A percentile compares a stretch with the other conserved stretches of the same genome.
Conservation (phyloP, 2,113 vertebrate genomes). For the Salvelinus fontinalis region DNA sequence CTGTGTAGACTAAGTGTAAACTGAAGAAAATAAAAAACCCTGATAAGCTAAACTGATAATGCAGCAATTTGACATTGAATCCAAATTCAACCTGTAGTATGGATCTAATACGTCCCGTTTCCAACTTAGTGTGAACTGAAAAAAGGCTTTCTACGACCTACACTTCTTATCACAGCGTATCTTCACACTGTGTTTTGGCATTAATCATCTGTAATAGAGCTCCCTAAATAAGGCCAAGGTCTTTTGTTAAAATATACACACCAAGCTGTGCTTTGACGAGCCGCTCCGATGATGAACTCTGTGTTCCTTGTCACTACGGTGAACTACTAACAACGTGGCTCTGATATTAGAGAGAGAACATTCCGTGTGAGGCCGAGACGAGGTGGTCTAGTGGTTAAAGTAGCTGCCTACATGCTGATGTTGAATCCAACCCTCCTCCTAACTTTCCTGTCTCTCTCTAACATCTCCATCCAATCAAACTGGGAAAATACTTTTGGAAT, state of each 20-base stretch:
- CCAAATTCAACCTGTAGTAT: neutral
- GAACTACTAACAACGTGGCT: slow-evolving; percentile 26
- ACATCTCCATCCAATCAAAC: no score
- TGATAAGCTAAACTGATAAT: no score
- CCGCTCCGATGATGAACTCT: slow-evolving; percentile 28
- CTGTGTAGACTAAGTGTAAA: neutral
- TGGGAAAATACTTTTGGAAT: no score
- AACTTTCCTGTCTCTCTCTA: no score
- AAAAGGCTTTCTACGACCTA: no score
- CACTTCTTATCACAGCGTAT: no score
- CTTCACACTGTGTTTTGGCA: neutral
- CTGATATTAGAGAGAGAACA: neutral
- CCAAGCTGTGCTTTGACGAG: slow-evolving; percentile 18
- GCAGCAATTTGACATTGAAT: neutral
- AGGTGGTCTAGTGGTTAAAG: neutral
- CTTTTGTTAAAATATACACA: slow-evolving; percentile 40
- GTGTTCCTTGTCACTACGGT: slow-evolving; percentile 23
- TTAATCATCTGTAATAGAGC: neutral
- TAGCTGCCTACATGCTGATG: no score
- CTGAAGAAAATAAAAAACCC: neutral
- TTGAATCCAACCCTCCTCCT: no score
- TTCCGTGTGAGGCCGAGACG: neutral
- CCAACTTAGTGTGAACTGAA: neutral
- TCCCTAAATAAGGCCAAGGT: slow-evolving; percentile 31
- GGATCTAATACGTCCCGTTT: neutral